Evolutionary conservation across 2,888 invertebrate genomes (phyloP).

Genomic region (Drosophila hamatofila): DNA sequence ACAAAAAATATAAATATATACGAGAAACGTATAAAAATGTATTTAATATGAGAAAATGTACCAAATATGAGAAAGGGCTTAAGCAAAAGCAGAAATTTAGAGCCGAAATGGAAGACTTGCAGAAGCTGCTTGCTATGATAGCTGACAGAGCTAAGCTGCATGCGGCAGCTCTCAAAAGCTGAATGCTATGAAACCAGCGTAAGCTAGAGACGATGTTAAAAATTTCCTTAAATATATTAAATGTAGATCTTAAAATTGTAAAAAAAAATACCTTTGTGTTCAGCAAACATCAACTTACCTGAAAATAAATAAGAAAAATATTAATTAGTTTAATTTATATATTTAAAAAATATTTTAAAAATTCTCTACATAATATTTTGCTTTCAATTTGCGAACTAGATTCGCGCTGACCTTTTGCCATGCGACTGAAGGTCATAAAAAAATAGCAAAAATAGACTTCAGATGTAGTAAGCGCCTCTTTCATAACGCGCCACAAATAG

Average conservation of each 20-base stretch:
- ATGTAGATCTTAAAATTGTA: neutral
- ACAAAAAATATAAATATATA: neutral
- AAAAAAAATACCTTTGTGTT: neutral
- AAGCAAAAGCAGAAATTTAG: neutral
- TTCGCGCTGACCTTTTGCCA: neutral
- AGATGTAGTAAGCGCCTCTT: slow-evolving; percentile 16
- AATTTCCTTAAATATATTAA: neutral
- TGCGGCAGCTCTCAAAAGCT: neutral
- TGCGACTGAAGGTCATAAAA: slow-evolving; percentile 7
- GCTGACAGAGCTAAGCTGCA: neutral
- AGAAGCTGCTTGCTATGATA: neutral
- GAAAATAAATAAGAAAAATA: neutral
- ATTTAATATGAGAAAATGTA: neutral
- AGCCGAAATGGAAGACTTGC: neutral
- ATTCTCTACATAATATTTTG: neutral
- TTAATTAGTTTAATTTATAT: neutral
- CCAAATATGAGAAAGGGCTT: neutral
- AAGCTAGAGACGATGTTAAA: neutral
- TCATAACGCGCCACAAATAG: slow-evolving; percentile 1
- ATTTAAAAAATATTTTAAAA: neutral
- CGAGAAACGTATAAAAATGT: neutral
- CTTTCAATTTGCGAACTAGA: neutral
- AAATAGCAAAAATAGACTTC: slow-evolving; percentile 27
- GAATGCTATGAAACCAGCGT: neutral
- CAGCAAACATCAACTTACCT: slow-evolving; percentile 19